These are phyloP conservation scores for Poeciliopsis paucimaculata DNA, from an alignment of 2,797 vertebrate genomes.

Conservation along the genomic window DNA sequence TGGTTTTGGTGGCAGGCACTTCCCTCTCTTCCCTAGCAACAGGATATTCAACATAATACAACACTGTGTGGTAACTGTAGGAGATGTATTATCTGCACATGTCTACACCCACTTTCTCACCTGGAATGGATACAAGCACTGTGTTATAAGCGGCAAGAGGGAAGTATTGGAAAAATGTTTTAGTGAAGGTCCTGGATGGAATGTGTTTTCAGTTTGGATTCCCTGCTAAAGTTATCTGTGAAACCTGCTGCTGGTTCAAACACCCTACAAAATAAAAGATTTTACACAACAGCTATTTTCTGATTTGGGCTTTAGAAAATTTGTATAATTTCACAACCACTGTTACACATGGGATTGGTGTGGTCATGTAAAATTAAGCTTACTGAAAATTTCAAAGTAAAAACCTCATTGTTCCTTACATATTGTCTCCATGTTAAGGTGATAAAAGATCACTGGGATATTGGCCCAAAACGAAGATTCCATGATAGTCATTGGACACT, in stretches of 20 bases:
- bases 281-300: too few relatives aligned
- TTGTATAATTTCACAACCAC: too few relatives aligned
- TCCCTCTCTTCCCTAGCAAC: conserved; percentile 8
- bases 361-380: too few relatives aligned
- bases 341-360: too few relatives aligned
- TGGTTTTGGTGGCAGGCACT: neutral
- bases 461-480: too few relatives aligned
- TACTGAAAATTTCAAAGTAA: too few relatives aligned
- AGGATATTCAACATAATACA: neutral
- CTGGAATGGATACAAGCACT: neutral
- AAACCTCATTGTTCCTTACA: too few relatives aligned
- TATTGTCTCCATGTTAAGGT: too few relatives aligned
- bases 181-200: neutral
- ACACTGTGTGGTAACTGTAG: neutral
- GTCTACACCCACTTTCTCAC: neutral
- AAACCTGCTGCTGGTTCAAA: neutral
- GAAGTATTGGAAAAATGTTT: neutral
- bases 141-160: neutral
- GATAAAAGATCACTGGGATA: too few relatives aligned
- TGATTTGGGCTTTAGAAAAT: too few relatives aligned
- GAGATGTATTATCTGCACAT: neutral
- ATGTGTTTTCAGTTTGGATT: neutral
- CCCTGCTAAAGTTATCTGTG: neutral
- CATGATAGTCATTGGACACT: too few relatives aligned
- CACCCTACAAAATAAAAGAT: neutral